Base-by-base conservation (phyloP, 2,888 invertebrate genomes). In the Erebia aethiops region DNA sequence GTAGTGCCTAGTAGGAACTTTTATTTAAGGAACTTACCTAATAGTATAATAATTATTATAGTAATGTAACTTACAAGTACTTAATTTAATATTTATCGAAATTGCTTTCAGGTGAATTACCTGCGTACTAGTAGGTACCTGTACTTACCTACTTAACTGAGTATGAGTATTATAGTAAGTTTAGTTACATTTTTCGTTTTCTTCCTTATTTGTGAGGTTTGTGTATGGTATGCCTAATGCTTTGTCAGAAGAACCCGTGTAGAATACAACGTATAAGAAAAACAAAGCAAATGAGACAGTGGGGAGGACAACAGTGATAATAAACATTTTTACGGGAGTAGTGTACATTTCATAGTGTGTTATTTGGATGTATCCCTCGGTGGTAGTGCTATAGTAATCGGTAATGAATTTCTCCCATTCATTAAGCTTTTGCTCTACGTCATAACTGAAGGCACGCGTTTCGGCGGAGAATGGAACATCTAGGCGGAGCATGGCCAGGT, bases 221-320 rank as follows among this genome's bases (percentile, higher is more conserved):
- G 54, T 73, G 52, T 77, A 78, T 14, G 71, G 66, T 51, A 74
- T 69, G n/a, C 67, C 56, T 1, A 51, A 51, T 43, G n/a, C 74
- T 18, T 46, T 68, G 18, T 69, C 64, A 26, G 69, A 49, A 11
- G 71, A 57, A 16, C 77, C 77, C 10, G 77, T 76, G 51, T 69
- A 77, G 63, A 75, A 77, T 16, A 74, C 75, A 60, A 78, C 49
- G 43, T 75, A 76, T 8, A 76, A 21, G 67, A 77, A 79, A 58
- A 77, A 75, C 16, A 72, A 68, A 69, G 75, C 67, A 65, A 77
- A 79, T 21, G 75, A 74, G 18, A 71, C 56, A 14, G 74, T 72
- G 16, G 77, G 77, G 8, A 78, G 54, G 0, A 78, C 70, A 4
- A 77, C 77, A 7, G 75, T 66, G 11, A 70, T 61, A 10, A 77